Evolutionary conservation across 2,113 vertebrate species (phyloP).

Genomic region (Ctenomys sociabilis): DNA sequence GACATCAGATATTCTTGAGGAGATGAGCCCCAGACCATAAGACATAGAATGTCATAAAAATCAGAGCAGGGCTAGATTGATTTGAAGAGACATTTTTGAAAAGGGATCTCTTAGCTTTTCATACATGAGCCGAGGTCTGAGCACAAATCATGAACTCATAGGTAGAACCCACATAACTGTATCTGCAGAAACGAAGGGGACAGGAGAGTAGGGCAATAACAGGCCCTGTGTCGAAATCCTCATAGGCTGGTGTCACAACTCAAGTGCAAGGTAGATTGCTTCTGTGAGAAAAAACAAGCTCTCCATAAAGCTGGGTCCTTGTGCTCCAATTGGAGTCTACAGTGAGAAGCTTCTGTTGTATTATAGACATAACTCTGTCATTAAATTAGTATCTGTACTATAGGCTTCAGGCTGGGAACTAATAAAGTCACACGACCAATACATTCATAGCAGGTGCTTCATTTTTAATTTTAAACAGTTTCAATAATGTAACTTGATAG

Average conservation of each 20-base stretch:
- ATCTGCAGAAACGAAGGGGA: background rate
- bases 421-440: slow-evolving; percentile 82
- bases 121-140: background rate
- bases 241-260: slow-evolving; percentile 3
- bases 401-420: slow-evolving; percentile 79
- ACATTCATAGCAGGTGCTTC: slow-evolving; percentile 77
- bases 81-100: slow-evolving; percentile 16
- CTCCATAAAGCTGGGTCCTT: slow-evolving; percentile 32
- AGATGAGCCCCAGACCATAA: background rate
- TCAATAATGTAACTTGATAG: slow-evolving; percentile 73
- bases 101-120: background rate
- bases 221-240: slow-evolving; percentile 37
- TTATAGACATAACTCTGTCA: slow-evolving; percentile 78
- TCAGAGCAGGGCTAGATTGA: background rate
- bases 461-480: slow-evolving; percentile 85
- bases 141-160: background rate
- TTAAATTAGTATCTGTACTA: slow-evolving; percentile 82
- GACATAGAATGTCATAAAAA: background rate
- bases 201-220: background rate
- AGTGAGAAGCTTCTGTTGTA: slow-evolving; percentile 68
- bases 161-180: background rate
- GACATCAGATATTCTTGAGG: background rate
- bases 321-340: background rate
- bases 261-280: slow-evolving; percentile 1
- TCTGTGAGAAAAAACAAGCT: slow-evolving; percentile 15